A percentile compares a stretch with the other conserved stretches of the same genome.
These are phyloP conservation scores for Calypte anna DNA, from an alignment of 2,113 vertebrate genomes.

Conservation along the genomic window DNA sequence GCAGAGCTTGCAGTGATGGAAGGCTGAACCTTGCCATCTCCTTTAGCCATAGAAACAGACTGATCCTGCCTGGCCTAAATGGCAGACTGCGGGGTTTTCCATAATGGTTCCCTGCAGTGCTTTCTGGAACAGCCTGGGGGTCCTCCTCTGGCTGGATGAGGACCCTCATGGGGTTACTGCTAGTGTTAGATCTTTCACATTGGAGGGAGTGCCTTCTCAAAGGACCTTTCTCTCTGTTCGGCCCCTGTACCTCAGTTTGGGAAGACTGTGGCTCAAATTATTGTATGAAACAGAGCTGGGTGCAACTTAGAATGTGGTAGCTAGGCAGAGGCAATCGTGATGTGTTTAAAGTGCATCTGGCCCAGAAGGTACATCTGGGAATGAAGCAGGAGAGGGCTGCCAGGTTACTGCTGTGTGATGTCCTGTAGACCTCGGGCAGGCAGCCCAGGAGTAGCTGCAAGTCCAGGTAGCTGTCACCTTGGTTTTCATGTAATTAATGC, in stretches of 20 bases:
- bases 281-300: fast-evolving
- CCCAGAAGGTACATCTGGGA: background rate
- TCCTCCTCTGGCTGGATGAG: background rate
- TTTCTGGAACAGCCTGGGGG: background rate
- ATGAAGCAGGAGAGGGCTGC: background rate
- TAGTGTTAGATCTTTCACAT: background rate
- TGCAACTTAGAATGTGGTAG: background rate
- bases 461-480: background rate
- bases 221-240: background rate
- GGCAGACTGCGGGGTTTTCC: background rate
- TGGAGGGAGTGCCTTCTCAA: background rate
- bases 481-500: background rate
- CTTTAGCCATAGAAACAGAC: background rate
- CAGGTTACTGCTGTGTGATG: background rate
- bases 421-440: background rate
- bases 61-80: background rate
- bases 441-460: background rate
- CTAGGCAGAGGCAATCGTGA: background rate
- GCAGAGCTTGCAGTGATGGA: background rate
- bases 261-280: background rate
- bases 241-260: fast-evolving
- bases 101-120: fast-evolving
- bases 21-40: background rate
- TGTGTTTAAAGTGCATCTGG: background rate
- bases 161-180: background rate